A percentile compares a stretch with the other conserved stretches of the same genome.
Conservation (phyloP, 2,113 vertebrate genomes). For the Brachionichthys hirsutus region DNA sequence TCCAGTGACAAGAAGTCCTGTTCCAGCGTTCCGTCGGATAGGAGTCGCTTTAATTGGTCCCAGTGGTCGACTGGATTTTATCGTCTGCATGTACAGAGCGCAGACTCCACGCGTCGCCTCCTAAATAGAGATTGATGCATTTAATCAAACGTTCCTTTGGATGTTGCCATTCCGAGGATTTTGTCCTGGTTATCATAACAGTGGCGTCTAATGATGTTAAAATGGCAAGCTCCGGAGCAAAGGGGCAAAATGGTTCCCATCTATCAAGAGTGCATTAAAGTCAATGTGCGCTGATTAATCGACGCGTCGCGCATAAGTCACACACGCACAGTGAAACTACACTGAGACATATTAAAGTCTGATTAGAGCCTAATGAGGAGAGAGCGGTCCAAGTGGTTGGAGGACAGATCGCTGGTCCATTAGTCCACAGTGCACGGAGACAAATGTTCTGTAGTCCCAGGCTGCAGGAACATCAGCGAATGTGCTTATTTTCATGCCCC, state of each 20-base stretch:
- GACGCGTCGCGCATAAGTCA: conserved; percentile 53
- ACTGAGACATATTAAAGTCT: conserved; percentile 58
- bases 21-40: conserved; percentile 41
- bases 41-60: conserved; percentile 55
- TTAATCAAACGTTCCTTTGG: conserved; percentile 71
- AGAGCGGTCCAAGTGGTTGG: conserved; percentile 24
- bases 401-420: conserved; percentile 31
- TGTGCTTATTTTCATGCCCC: conserved; percentile 20
- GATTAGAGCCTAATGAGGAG: conserved; percentile 60
- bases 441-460: conserved; percentile 11
- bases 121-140: conserved; percentile 71
- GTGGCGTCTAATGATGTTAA: conserved; percentile 58
- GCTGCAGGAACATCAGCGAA: conserved; percentile 34
- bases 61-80: conserved; percentile 35
- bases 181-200: conserved; percentile 68
- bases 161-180: conserved; percentile 54
- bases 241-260: conserved; percentile 44
- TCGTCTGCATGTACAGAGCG: conserved; percentile 41
- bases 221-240: conserved; percentile 36
- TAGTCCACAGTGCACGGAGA: conserved; percentile 20
- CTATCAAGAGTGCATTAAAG: conserved; percentile 66
- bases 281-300: conserved; percentile 54
- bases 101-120: conserved; percentile 20
- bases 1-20: conserved; percentile 26
- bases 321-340: conserved; percentile 56